A percentile compares a stretch with the other conserved stretches of the same genome.
These are phyloP conservation scores for Oikopleura dioica DNA, from an alignment of 23 tunicate genomes.

Conservation along the genomic window DNA sequence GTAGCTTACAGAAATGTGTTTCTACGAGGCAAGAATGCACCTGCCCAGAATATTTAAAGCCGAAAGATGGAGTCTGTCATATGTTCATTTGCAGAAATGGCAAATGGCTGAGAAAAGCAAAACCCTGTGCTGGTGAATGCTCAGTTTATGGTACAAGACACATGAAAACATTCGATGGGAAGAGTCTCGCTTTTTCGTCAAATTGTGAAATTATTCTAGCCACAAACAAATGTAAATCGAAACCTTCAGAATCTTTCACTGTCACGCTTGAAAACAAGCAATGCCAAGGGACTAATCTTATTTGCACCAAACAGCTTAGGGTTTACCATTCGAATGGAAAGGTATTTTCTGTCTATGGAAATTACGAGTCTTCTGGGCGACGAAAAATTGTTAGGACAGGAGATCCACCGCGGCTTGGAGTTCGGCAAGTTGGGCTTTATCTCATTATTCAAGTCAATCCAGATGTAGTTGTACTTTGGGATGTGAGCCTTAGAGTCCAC, in stretches of 20 bases:
- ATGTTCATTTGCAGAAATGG: slow-evolving; percentile 13
- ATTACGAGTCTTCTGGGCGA: neutral
- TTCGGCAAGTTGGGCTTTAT: slow-evolving; percentile 1
- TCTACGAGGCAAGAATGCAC: too few relatives aligned
- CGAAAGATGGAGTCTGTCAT: too few relatives aligned
- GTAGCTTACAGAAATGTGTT: too few relatives aligned
- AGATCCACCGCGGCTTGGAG: neutral
- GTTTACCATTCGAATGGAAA: neutral
- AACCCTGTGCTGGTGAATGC: neutral
- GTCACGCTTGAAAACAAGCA: neutral
- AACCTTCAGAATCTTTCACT: neutral
- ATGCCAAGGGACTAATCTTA: neutral
- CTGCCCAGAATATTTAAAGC: too few relatives aligned
- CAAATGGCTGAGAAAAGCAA: neutral
- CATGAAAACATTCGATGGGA: neutral
- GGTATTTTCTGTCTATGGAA: neutral
- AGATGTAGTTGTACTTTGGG: neutral
- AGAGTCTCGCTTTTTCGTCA: neutral
- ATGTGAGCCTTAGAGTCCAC: neutral
- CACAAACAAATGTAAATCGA: neutral
- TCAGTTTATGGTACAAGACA: neutral
- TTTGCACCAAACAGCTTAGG: neutral
- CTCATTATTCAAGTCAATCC: neutral
- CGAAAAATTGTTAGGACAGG: neutral
- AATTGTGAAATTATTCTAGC: neutral